phyloP scores from a whole-genome alignment of 2,113 vertebrate genomes.

The Spea bombifrons region DNA sequence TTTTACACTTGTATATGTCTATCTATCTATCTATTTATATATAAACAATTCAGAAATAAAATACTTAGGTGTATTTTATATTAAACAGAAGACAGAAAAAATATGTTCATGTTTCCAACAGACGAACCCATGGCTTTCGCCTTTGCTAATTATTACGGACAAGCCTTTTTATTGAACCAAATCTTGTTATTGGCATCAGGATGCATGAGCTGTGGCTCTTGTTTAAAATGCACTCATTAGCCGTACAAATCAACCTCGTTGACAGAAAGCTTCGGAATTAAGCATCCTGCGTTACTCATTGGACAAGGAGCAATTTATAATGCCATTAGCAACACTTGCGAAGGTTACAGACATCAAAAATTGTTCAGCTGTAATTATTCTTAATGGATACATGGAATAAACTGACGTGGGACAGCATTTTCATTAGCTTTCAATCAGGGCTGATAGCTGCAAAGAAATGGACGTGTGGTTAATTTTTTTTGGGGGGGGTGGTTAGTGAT shows the following conservation, averaged over 20 bases:
- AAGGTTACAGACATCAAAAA: constrained; percentile 99
- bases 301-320: constrained; percentile 99
- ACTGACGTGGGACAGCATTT: constrained; percentile 98
- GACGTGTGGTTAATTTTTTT: constrained; percentile 78
- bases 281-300: constrained; percentile 92
- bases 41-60: not conserved
- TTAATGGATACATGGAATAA: constrained; percentile 99
- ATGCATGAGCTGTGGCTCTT: constrained; percentile 98
- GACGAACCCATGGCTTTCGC: constrained; percentile 86
- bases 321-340: constrained; percentile 99
- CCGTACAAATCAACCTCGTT: constrained; percentile 99
- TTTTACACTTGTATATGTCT: no score
- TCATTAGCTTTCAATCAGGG: constrained; percentile 99
- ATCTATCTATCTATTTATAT: no score
- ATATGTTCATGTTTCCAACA: constrained; percentile 61
- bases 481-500: not conserved
- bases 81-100: constrained; percentile 51
- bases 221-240: constrained; percentile 99
- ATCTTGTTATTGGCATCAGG: constrained; percentile 96
- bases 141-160: constrained; percentile 96
- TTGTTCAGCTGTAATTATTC: constrained; percentile 99
- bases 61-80: constrained; percentile 24
- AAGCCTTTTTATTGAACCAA: constrained; percentile 98
- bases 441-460: constrained; percentile 90
- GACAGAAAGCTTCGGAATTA: constrained; percentile 99